Evolutionary conservation across 1,140 invertebrate genomes (phyloP).

Genomic region (Heliothis subflexa): DNA sequence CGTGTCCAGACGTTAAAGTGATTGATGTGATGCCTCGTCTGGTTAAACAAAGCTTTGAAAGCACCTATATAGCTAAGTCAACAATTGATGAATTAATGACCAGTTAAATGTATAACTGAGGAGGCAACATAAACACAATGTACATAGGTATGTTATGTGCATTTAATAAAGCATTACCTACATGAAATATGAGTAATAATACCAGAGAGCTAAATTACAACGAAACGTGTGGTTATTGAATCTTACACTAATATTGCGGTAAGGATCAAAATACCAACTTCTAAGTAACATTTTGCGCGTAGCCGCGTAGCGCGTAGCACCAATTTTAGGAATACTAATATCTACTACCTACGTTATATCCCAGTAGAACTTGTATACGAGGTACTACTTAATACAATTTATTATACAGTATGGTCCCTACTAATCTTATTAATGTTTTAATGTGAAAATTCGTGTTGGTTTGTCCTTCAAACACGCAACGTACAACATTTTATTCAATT

Average conservation of each 20-base stretch:
- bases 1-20: constrained; percentile 1
- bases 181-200: neutral
- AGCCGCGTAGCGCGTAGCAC: constrained; percentile 28
- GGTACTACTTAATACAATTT: neutral
- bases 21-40: constrained; percentile 3
- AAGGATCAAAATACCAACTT: neutral
- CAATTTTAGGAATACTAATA: neutral
- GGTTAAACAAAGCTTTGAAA: no score
- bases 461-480: no score
- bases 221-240: constrained; percentile 2
- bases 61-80: no score
- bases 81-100: no score
- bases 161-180: neutral
- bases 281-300: neutral
- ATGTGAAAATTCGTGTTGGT: no score
- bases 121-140: no score
- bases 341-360: neutral
- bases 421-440: no score
- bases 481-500: no score
- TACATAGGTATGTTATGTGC: neutral
- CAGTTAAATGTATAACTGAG: no score
- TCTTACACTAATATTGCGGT: constrained; percentile 1
- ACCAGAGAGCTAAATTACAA: neutral
- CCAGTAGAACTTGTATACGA: neutral
- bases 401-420: no score